Evolutionary conservation across 2,888 invertebrate species (phyloP), one percentile per base, ranked within the genome.

Genomic region (Agapetus fuscipes): DNA sequence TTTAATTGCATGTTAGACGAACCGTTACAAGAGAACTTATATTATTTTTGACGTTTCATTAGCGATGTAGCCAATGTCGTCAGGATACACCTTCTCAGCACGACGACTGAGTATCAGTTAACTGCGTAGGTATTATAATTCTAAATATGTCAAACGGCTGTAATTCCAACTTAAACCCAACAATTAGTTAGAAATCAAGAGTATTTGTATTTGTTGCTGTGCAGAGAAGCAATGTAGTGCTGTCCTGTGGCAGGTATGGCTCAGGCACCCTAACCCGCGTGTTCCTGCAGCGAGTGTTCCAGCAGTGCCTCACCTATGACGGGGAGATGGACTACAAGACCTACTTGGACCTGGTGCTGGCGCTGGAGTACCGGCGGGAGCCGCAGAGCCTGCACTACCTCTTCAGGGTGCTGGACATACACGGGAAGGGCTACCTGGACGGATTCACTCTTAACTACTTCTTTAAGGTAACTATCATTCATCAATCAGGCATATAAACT

Each of bases 321-420:
- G 88, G 87, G 1, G 89, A 91, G 62, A 90, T 91, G 87, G 96
- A 97, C 64, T 97, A 95, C 66, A 95, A 95, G 64, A 91, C 93
- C 0, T 97, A 93, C 60, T 66, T 97, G 15, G 94, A 96, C 59
- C 82, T 97, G 58, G 91, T 94, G 0, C 69, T 96, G 20, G 95
- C 95, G 0, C 63, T 95, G 48, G 94, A 95, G 62, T 93, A 95
- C 65, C 74, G 90, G 13, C 77, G 82, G 46, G 94, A 95, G 58
- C 89, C 93, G 0, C 90, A 93, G 51, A 83, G 94, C 0, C 65
- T 95, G 15, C 87, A 91, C 20, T 96, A 91, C 57, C 67, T 97
- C 35, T 96, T 96, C 63, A 69, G 86, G 20, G 86, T 96, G 45
- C 66, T 96, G 7, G 96, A 96, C 62, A 83, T 95, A 39, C 82